Percentiles rank a stretch among this genome's conserved stretches.
Conservation (phyloP, 2,888 invertebrate species). For the Clostera curtula region DNA sequence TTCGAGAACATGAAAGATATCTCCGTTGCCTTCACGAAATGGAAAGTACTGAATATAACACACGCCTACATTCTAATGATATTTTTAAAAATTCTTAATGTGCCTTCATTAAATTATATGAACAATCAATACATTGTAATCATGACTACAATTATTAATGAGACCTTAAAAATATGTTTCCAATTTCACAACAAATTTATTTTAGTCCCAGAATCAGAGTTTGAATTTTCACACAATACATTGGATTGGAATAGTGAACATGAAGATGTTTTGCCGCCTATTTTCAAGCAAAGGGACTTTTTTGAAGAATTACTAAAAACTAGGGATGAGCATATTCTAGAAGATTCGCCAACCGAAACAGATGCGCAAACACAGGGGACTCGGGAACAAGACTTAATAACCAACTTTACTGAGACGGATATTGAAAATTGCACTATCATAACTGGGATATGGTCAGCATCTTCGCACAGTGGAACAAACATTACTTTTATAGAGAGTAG, state of each 20-base stretch:
- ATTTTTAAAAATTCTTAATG: slow-evolving; percentile 22
- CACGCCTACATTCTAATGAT: slow-evolving; percentile 28
- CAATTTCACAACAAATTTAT: slow-evolving; percentile 16
- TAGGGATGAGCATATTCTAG: too few species aligned
- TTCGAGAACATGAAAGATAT: slow-evolving; percentile 9
- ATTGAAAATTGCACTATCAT: too few species aligned
- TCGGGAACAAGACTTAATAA: too few species aligned
- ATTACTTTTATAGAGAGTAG: not conserved
- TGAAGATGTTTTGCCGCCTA: too few species aligned
- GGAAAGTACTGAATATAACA: slow-evolving; percentile 27
- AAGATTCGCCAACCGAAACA: too few species aligned
- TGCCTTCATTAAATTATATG: slow-evolving; percentile 24
- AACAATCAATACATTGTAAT: slow-evolving; percentile 30
- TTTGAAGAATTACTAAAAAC: too few species aligned
- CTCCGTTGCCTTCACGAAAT: slow-evolving; percentile 15
- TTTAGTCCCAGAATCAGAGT: slow-evolving; percentile 5
- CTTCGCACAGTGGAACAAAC: not conserved
- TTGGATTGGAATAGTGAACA: slow-evolving; percentile 18
- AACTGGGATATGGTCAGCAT: not conserved
- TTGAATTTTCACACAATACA: slow-evolving; percentile 11
- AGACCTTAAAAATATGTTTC: slow-evolving; percentile 21
- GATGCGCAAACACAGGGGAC: too few species aligned
- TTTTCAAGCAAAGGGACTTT: too few species aligned
- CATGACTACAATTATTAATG: slow-evolving; percentile 15
- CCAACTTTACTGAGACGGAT: too few species aligned